Base-by-base conservation (phyloP, 1,140 invertebrate genomes). In the Caenorhabditis inopinata region DNA sequence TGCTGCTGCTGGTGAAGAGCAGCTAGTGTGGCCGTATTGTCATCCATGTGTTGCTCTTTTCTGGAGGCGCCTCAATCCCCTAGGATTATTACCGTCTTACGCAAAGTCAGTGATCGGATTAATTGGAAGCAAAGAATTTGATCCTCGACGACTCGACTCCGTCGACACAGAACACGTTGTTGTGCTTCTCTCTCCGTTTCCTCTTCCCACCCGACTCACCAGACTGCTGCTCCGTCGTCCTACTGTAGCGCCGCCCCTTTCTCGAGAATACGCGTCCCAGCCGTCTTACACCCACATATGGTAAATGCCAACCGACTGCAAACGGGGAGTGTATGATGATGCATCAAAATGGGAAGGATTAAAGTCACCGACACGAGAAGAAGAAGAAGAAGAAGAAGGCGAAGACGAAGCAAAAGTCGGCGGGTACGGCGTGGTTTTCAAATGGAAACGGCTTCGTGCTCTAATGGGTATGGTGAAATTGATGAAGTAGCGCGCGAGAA, bases 11-110 rank as follows among this genome's bases (percentile, higher is more conserved):
- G 53, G 53, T 62, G 53, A 12, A 62, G 25, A 62, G 53, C 53
- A 62, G 53, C 35, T 16, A 62, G 53, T 62, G 53, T 62, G 53
- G 27, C 29, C 53, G 53, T 62, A 62, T 62, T 62, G 53, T 62
- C 53, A 62, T 62, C 53, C 53, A 62, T 62, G 53, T 62, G 53
- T 62, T 62, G 53, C 25, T 62, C 53, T 62, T 62, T 62, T 62
- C 53, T 29, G 53, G 27, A n/a, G 53, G n/a, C 53, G 27, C 12
- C 53, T 62, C 53, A 62, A 62, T 62, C 53, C 53, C 53, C 53
- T 32, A 62, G 53, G 53, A 62, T 62, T 62, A 62, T 62, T 62
- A 62, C 53, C 53, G 53, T 62, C 53, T 62, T 62, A 62, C 53
- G 53, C 53, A 62, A 62, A 62, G 53, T 62, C 53, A 62, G 27